These are phyloP conservation scores for Caprella mutica DNA, from an alignment of 2,888 invertebrate genomes.

Conservation along the genomic window DNA sequence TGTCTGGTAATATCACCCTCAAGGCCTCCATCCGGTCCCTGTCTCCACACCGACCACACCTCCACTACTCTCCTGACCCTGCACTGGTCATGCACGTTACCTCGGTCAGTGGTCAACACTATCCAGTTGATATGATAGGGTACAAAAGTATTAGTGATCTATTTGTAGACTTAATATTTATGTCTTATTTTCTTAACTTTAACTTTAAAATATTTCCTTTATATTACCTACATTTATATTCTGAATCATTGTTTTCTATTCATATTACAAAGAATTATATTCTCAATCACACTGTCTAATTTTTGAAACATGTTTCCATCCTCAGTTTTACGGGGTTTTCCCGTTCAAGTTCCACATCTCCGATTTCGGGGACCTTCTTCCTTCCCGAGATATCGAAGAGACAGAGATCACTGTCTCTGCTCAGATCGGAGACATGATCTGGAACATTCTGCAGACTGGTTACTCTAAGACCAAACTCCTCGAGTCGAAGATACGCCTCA, in stretches of 20 bases:
- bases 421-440: slow-evolving; percentile 67
- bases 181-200: too few relatives aligned
- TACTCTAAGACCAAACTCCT: slow-evolving; percentile 75
- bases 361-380: slow-evolving; percentile 21
- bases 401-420: slow-evolving; percentile 30
- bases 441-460: slow-evolving; percentile 72
- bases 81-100: slow-evolving; percentile 16
- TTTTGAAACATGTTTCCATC: neutral
- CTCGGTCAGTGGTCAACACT: slow-evolving; percentile 11
- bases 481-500: slow-evolving; percentile 69
- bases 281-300: too few relatives aligned
- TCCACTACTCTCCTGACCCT: slow-evolving; percentile 9
- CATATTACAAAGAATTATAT: too few relatives aligned
- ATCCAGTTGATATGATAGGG: too few relatives aligned
- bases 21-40: slow-evolving; percentile 64
- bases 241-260: too few relatives aligned
- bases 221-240: too few relatives aligned
- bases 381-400: slow-evolving; percentile 12
- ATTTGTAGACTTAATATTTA: too few relatives aligned
- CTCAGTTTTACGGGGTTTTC: slow-evolving; percentile 28
- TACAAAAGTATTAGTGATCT: too few relatives aligned
- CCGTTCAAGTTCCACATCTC: slow-evolving; percentile 21
- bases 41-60: slow-evolving; percentile 35
- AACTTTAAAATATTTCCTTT: too few relatives aligned
- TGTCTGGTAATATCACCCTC: slow-evolving; percentile 74